A percentile compares a stretch with the other conserved stretches of the same genome.
Conservation (phyloP, 1,140 invertebrate genomes). For the Drosophila willistoni region DNA sequence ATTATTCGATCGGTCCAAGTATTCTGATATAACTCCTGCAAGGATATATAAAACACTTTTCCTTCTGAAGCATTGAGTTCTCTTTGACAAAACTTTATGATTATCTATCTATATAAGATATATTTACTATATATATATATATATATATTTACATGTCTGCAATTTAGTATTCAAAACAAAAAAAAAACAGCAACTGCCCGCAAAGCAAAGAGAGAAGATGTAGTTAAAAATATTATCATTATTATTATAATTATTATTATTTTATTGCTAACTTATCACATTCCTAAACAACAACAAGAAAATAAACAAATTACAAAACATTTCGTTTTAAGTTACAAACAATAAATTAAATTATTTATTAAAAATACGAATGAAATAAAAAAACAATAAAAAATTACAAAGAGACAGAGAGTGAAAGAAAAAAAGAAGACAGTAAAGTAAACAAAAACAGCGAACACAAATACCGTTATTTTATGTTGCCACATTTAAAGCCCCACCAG, state of each 20-base stretch:
- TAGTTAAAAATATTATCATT: conserved; percentile 24
- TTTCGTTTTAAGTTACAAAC: conserved; percentile 65
- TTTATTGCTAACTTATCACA: conserved; percentile 63
- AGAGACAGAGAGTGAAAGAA: conserved; percentile 15
- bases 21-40: too few species aligned
- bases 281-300: conserved; percentile 50
- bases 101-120: conserved; percentile 22
- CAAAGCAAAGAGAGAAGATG: conserved; percentile 24
- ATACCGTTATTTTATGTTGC: not conserved
- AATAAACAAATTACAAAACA: conserved; percentile 45
- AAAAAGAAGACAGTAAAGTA: conserved; percentile 7
- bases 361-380: conserved; percentile 50
- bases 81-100: conserved; percentile 24
- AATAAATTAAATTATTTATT: conserved; percentile 81
- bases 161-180: conserved; percentile 40
- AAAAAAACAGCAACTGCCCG: conserved; percentile 50
- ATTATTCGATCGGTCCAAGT: too few species aligned
- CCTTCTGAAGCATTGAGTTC: not conserved
- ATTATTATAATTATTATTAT: conserved; percentile 41
- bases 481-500: conserved; percentile 84
- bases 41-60: too few species aligned
- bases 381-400: conserved; percentile 15
- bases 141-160: conserved; percentile 20
- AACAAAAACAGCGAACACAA: conserved; percentile 33
- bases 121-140: conserved; percentile 19